Conservation (phyloP, 2,797 vertebrate species). For the Craterocephalus amniculus region DNA sequence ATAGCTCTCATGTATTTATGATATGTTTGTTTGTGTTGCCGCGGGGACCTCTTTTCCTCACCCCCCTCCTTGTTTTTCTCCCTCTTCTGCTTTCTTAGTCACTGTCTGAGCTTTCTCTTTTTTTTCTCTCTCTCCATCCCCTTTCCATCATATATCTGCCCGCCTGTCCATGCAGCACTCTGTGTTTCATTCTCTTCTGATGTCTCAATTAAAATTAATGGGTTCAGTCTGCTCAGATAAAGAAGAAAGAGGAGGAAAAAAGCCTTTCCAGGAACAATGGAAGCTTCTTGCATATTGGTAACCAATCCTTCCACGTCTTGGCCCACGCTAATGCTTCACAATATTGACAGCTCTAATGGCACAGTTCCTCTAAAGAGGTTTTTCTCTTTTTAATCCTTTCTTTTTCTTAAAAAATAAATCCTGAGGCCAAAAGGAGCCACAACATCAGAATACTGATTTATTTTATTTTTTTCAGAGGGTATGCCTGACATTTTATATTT, state of each 20-base stretch:
- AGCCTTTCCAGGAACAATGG: conserved; percentile 69
- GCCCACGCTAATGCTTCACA: conserved; percentile 54
- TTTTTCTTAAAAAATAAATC: conserved; percentile 14
- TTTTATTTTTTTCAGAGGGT: conserved; percentile 36
- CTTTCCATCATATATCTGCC: conserved; percentile 59
- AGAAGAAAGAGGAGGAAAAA: conserved; percentile 66
- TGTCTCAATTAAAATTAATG: conserved; percentile 79
- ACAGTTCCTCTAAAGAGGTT: conserved; percentile 24
- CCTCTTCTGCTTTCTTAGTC: conserved; percentile 24
- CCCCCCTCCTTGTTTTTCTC: conserved; percentile 39
- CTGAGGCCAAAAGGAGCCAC: conserved; percentile 19
- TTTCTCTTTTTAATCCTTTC: conserved; percentile 33
- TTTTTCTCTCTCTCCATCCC: not conserved
- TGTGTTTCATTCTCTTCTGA: conserved; percentile 65
- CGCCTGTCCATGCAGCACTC: conserved; percentile 67
- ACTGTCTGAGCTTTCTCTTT: conserved; percentile 30
- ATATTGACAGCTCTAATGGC: conserved; percentile 72
- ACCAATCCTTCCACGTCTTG: conserved; percentile 64
- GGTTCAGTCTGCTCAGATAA: conserved; percentile 71
- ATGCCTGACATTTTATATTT: conserved; percentile 5
- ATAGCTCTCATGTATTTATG: conserved; percentile 73
- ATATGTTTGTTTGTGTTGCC: conserved; percentile 77
- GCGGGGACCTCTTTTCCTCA: conserved; percentile 59
- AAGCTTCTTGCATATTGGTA: conserved; percentile 56
- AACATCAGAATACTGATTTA: conserved; percentile 34